Base-by-base conservation (phyloP, 2,113 vertebrate species). In the Psittacula cyanocephala region DNA sequence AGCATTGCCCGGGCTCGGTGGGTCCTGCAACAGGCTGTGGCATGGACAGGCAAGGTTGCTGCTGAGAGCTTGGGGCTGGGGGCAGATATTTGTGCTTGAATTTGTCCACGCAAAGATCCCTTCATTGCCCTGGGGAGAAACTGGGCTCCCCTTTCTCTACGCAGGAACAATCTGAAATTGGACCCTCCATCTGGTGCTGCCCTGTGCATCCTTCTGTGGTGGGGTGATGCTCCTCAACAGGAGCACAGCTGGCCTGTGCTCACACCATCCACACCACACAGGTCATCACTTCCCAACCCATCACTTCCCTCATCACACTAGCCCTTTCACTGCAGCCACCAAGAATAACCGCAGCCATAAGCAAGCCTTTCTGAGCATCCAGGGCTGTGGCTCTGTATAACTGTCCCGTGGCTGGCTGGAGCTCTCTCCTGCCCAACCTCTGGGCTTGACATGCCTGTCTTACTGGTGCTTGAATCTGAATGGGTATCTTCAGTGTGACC, bases 171-270 rank as follows among this genome's bases (percentile, higher is more conserved):
- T 31, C 37, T n/a, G 28, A 53, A 67, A 29, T 0, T 41, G 47
- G 52, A 11, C 12, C 41, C 44, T 65, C 1, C 2, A 1, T 6
- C 0, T 0, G 31, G 7, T 2, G 2, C 43, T 77, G 27, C 19
- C 7, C 47, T 24, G 20, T 44, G 68, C 68, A 29, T 23, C 49
- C 18, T 43, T 62, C 55, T 57, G 55, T 50, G 41, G 17, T 52
- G 60, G 52, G 41, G 4, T 64, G 47, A 8, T 72, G 63, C 35
- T 60, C 12, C 43, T 60, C 39, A 63, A 3, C 5, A 53, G 62
- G 16, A 76, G 57, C 52, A 53, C 24, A 53, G 14, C 49, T 62
- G 69, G 10, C 50, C 18, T 53, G 20, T 63, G 43, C 28, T 68
- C 39, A 22, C 23, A 3, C 7, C 10, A 1, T n/a, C 71, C 43